Evolutionary conservation across 2,888 invertebrate species (phyloP), one percentile per base, ranked within the genome.

Genomic region (Epirrhoe tristata): DNA sequence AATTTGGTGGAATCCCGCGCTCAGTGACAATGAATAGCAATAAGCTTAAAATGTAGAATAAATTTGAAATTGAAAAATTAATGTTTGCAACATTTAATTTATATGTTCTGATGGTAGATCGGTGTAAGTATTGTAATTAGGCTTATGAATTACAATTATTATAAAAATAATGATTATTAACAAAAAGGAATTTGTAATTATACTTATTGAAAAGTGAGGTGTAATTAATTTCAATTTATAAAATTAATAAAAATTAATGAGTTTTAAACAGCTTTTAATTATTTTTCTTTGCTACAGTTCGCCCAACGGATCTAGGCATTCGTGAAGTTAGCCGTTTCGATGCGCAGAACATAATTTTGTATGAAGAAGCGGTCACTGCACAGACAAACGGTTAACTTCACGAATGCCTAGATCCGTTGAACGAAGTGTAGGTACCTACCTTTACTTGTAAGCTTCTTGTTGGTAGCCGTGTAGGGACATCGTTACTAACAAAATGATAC

Each of bases 151-250:
- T 83, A 88, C 88, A 87, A 85, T 83, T 80, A 85, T 85, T 84
- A 85, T 83, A 88, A 88, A 43, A 90, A 89, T 90, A 89, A 89
- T 89, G 86, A 84, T 87, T 85, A 80, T 81, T 88, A 89, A 85
- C 82, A 84, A 86, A 82, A 91, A 89, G 92, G 93, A 91, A 93
- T 93, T 93, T 93, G 93, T 93, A 93, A 93, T 82, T 91, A 91
- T 66, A 88, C 84, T 78, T 58, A 71, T 62, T 66, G 86, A 87
- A 86, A 83, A 81, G 83, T 81, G 83, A 85, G 89, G 87, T 92
- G 91, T 92, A 91, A 91, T 91, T 89, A 92, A 90, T 91, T 93
- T 92, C 91, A 85, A 93, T 93, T 93, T 93, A 92, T 92, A 92
- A 92, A 92, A 91, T 89, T 89, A 92, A 92, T 93, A 93, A 93